These are phyloP conservation scores for Himalopsyche phryganea DNA, from an alignment of 1,140 invertebrate genomes.

Conservation along the genomic window DNA sequence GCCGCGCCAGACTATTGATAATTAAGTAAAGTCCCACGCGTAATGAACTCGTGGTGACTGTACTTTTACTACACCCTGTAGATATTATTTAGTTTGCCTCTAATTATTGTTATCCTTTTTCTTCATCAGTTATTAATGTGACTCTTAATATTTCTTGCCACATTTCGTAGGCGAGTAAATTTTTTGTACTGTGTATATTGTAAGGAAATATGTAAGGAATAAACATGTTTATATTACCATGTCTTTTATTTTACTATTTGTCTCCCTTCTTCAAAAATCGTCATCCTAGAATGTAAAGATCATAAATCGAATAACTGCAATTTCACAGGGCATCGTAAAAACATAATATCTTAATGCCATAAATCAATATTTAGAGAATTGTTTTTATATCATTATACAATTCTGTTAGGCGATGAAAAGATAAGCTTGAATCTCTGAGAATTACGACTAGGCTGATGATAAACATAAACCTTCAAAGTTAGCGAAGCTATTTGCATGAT, in stretches of 20 bases:
- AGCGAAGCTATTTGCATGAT: too few species aligned
- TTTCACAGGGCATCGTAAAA: too few species aligned
- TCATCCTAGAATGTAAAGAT: too few species aligned
- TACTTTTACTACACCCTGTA: constrained; percentile 28
- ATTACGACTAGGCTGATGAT: too few species aligned
- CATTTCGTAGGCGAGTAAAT: constrained; percentile 43
- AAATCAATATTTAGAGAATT: too few species aligned
- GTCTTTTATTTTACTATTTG: constrained; percentile 9
- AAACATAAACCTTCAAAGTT: too few species aligned
- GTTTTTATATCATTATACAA: too few species aligned
- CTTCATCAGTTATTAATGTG: constrained; percentile 29
- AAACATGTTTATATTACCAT: constrained; percentile 54
- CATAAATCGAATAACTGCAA: too few species aligned
- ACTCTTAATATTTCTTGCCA: constrained; percentile 32
- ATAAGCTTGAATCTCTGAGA: too few species aligned
- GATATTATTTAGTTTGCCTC: constrained; percentile 29
- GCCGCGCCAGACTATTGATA: constrained; percentile 29
- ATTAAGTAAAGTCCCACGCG: constrained; percentile 18
- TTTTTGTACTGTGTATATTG: constrained; percentile 58
- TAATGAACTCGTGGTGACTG: constrained; percentile 7
- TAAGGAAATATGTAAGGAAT: constrained; percentile 57
- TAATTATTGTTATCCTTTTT: constrained; percentile 21
- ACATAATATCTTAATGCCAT: too few species aligned
- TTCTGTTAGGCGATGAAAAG: too few species aligned
- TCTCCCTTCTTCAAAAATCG: too few species aligned